Percentiles rank a stretch among this genome's conserved stretches.
phyloP scores from a whole-genome alignment of 2,888 invertebrate genomes.

The Cancer borealis region DNA sequence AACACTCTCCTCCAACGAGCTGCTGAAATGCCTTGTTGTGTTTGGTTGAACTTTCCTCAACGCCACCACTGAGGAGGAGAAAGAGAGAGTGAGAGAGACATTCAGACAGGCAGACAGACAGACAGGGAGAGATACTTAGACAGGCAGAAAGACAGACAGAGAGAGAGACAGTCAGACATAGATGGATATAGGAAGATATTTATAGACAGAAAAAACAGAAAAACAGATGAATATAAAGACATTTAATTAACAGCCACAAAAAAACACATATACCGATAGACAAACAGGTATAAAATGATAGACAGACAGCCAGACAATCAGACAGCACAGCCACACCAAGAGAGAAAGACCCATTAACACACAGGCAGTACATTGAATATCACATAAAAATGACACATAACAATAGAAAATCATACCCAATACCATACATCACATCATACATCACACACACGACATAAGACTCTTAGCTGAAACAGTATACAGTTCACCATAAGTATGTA shows the following conservation, averaged over 20 bases:
- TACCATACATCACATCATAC: neutral
- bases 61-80: neutral
- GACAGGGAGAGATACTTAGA: neutral
- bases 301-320: neutral
- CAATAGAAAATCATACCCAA: neutral
- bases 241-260: neutral
- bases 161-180: neutral
- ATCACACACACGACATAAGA: neutral
- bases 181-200: neutral
- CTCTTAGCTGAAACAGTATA: neutral
- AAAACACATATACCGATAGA: neutral
- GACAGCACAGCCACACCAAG: neutral
- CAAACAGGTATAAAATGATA: neutral
- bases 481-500: neutral
- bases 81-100: neutral
- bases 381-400: neutral
- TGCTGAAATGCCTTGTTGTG: constrained; percentile 10
- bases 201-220: neutral
- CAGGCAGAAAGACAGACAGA: neutral
- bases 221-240: neutral
- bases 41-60: neutral
- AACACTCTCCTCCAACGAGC: neutral
- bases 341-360: neutral
- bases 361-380: neutral
- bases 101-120: neutral